phyloP scores from a whole-genome alignment of 1,140 invertebrate genomes.

The Polyergus mexicanus region DNA sequence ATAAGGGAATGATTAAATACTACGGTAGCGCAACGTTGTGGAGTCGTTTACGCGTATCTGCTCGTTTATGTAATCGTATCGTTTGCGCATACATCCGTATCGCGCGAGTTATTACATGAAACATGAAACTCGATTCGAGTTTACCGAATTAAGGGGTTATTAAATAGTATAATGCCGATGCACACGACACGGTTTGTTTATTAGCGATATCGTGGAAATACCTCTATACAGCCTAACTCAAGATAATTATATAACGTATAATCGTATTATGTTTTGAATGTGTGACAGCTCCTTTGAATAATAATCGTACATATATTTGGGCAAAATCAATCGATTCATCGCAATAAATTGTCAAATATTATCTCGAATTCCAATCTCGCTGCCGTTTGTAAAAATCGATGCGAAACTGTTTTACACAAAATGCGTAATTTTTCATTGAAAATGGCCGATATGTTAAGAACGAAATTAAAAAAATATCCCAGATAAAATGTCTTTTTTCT shows the following conservation, averaged over 20 bases:
- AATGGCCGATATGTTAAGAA: not conserved
- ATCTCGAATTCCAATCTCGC: not conserved
- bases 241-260: slow-evolving; percentile 36
- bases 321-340: slow-evolving; percentile 12
- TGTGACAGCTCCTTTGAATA: slow-evolving; percentile 34
- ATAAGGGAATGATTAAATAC: slow-evolving; percentile 64
- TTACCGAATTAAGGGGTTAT: slow-evolving; percentile 61
- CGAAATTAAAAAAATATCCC: not conserved
- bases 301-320: not conserved
- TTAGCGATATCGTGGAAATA: slow-evolving; percentile 8
- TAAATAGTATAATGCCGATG: slow-evolving; percentile 54
- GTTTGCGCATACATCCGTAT: slow-evolving; percentile 52
- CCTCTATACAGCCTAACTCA: not conserved
- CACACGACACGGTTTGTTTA: slow-evolving; percentile 54
- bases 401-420: not conserved
- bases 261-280: slow-evolving; percentile 17
- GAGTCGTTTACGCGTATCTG: slow-evolving; percentile 53
- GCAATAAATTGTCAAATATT: slow-evolving; percentile 26
- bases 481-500: not conserved
- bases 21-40: slow-evolving; percentile 46
- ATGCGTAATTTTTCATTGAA: not conserved
- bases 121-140: slow-evolving; percentile 52
- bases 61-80: slow-evolving; percentile 53
- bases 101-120: slow-evolving; percentile 47
- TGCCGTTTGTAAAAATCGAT: not conserved